These are phyloP conservation scores for Drosophila hawaiiensis DNA, from an alignment of 2,888 invertebrate genomes.

Conservation along the genomic window DNA sequence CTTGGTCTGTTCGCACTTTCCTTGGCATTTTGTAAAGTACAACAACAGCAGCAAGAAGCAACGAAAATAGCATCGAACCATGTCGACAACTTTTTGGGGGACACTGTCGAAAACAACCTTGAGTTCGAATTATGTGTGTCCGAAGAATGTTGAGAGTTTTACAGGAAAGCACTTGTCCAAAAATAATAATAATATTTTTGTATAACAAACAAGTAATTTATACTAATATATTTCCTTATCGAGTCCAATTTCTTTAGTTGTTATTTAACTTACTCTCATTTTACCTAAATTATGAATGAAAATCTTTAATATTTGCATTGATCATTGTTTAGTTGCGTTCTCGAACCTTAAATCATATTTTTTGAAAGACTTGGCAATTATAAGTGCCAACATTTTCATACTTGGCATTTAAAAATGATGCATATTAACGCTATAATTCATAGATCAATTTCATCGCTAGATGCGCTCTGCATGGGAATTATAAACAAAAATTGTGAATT, in stretches of 20 bases:
- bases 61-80: conserved; percentile 24
- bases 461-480: neutral
- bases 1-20: conserved; percentile 38
- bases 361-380: neutral
- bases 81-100: conserved; percentile 16
- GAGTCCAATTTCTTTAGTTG: too few species aligned
- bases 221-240: neutral
- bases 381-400: neutral
- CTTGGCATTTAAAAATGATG: neutral
- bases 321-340: neutral
- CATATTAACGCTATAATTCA: neutral
- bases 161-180: neutral
- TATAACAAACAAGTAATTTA: neutral
- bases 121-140: neutral
- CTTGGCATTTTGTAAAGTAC: conserved; percentile 34
- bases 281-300: too few species aligned
- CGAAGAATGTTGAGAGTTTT: conserved; percentile 4
- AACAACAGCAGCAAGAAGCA: conserved; percentile 3
- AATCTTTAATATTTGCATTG: neutral
- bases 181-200: neutral
- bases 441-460: neutral
- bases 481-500: neutral
- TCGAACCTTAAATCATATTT: neutral
- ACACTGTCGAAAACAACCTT: conserved; percentile 19
- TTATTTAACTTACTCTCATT: too few species aligned